These are phyloP conservation scores for Athene cunicularia DNA, from an alignment of 2,113 vertebrate genomes.

Conservation along the genomic window DNA sequence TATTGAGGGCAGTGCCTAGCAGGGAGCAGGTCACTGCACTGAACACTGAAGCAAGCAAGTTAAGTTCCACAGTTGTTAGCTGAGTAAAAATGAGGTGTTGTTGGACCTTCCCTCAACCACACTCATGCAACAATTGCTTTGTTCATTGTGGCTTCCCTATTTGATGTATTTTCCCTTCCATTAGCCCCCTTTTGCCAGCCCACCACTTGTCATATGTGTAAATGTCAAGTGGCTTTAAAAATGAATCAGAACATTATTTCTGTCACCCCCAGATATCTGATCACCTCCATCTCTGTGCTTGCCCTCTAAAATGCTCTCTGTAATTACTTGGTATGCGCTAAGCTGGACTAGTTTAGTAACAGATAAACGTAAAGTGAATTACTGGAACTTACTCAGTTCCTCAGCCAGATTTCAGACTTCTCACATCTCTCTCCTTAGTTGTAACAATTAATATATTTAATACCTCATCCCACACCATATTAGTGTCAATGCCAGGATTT, in stretches of 20 bases:
- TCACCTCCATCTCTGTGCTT: background rate
- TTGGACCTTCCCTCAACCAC: background rate
- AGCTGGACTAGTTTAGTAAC: background rate
- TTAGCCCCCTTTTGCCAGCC: background rate
- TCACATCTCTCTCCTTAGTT: background rate
- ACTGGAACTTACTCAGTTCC: background rate
- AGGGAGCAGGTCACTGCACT: background rate
- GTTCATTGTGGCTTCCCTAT: background rate
- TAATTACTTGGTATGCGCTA: background rate
- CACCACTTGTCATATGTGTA: background rate
- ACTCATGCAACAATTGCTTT: background rate
- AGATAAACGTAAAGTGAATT: background rate
- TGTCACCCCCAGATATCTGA: background rate
- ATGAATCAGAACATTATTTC: constrained; percentile 44
- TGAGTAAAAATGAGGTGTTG: background rate
- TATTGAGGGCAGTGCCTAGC: background rate
- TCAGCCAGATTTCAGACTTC: background rate
- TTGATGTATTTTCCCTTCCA: constrained; percentile 10
- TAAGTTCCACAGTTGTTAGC: background rate
- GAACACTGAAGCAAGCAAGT: background rate
- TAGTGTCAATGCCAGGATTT: background rate
- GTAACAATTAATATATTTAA: background rate
- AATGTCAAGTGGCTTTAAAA: constrained; percentile 54
- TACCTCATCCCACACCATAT: background rate
- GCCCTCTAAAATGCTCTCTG: background rate